These are phyloP conservation scores for Eupithecia inturbata DNA, from an alignment of 2,888 invertebrate genomes.

Conservation along the genomic window DNA sequence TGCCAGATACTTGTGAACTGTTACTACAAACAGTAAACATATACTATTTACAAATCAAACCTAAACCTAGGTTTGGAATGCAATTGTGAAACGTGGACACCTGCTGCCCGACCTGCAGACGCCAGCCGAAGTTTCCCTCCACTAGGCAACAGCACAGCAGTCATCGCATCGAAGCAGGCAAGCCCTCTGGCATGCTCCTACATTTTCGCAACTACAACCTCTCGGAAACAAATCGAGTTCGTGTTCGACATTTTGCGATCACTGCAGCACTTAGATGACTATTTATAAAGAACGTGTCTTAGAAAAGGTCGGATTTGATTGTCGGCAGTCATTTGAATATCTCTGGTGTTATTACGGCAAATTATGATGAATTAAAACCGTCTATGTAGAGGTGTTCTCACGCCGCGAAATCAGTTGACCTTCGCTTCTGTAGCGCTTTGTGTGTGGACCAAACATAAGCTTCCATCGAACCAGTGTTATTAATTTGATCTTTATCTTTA, in stretches of 20 bases:
- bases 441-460: conserved; percentile 56
- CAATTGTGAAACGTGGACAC: conserved; percentile 56
- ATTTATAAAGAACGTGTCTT: conserved; percentile 83
- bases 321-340: conserved; percentile 82
- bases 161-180: conserved; percentile 49
- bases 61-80: conserved; percentile 53
- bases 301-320: conserved; percentile 83
- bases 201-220: conserved; percentile 74
- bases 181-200: conserved; percentile 69
- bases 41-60: conserved; percentile 56
- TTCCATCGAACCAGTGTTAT: conserved; percentile 51
- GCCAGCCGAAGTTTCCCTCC: conserved; percentile 57
- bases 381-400: conserved; percentile 77
- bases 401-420: conserved; percentile 78
- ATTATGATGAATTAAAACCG: conserved; percentile 81
- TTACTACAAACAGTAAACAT: conserved; percentile 69
- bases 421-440: conserved; percentile 68
- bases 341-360: conserved; percentile 79
- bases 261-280: conserved; percentile 79
- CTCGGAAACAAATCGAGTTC: conserved; percentile 80
- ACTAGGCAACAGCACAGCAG: conserved; percentile 50
- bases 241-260: conserved; percentile 83
- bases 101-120: conserved; percentile 29
- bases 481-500: conserved; percentile 51
- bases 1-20: conserved; percentile 81